A percentile compares a stretch with the other conserved stretches of the same genome.
Evolutionary conservation across 2,797 vertebrate genomes (phyloP).

Genomic region (Tangara arthus): DNA sequence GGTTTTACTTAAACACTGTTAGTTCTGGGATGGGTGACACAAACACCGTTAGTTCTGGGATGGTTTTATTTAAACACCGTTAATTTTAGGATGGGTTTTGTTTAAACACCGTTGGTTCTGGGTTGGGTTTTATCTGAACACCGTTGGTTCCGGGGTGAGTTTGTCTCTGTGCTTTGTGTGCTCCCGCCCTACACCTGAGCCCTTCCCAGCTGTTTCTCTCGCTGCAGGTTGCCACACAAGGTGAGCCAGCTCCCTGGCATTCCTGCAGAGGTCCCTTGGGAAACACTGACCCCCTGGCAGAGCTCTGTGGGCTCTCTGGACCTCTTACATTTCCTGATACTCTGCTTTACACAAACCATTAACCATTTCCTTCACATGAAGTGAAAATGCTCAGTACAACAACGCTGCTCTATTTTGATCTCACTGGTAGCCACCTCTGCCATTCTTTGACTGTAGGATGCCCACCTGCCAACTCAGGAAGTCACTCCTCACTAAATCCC

Average conservation of each 20-base stretch:
- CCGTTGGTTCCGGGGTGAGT: rapidly evolving
- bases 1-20: no score
- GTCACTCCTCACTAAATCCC: background rate
- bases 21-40: no score
- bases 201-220: background rate
- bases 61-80: no score
- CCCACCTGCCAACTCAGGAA: background rate
- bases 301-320: background rate
- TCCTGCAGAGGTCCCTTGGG: background rate
- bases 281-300: background rate
- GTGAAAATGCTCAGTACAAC: background rate
- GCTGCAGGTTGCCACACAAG: no score
- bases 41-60: no score
- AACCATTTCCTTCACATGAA: background rate
- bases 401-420: background rate
- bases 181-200: background rate
- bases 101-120: background rate
- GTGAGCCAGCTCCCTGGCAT: background rate
- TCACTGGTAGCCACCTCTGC: background rate
- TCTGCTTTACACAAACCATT: background rate
- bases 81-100: no score
- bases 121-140: no score
- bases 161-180: background rate
- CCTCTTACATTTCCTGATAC: background rate
- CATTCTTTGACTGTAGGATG: rapidly evolving